phyloP scores from a whole-genome alignment of 2,113 vertebrate genomes.

The Todiramphus saurophagus region DNA sequence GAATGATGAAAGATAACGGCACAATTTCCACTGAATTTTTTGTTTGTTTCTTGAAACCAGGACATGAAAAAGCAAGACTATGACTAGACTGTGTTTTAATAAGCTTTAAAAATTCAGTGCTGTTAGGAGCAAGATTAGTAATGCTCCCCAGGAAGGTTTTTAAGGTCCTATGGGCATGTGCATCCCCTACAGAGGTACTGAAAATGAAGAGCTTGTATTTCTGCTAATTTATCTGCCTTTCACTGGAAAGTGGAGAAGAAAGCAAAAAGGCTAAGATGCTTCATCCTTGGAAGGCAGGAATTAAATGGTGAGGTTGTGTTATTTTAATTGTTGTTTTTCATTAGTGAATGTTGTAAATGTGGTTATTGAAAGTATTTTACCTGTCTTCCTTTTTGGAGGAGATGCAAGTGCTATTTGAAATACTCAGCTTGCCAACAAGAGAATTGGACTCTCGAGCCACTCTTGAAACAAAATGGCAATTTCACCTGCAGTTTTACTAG shows the following conservation, averaged over 20 bases:
- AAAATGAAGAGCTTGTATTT: constrained; percentile 32
- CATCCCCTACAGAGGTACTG: constrained; percentile 11
- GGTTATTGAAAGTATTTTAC: background rate
- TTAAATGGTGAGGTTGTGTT: background rate
- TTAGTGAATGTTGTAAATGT: background rate
- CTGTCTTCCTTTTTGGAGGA: constrained; percentile 16
- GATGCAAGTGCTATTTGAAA: background rate
- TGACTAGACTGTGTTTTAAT: background rate
- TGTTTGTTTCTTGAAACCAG: constrained; percentile 24
- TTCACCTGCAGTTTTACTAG: constrained; percentile 60
- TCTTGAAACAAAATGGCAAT: constrained; percentile 50
- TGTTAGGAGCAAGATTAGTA: background rate
- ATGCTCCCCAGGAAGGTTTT: background rate
- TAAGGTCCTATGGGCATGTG: background rate
- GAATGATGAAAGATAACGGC: background rate
- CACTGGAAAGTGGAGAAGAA: background rate
- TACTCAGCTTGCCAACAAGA: background rate
- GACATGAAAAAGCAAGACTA: background rate
- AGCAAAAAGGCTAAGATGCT: background rate
- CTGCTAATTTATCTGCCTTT: constrained; percentile 9
- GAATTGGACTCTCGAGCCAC: constrained; percentile 23
- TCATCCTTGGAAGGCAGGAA: background rate
- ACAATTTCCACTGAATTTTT: background rate
- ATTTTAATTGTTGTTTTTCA: constrained; percentile 1
- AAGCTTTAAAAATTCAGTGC: constrained; percentile 13